Percentiles rank a stretch among this genome's conserved stretches.
phyloP scores from a whole-genome alignment of 2,797 vertebrate genomes.

The Cottoperca gobio region DNA sequence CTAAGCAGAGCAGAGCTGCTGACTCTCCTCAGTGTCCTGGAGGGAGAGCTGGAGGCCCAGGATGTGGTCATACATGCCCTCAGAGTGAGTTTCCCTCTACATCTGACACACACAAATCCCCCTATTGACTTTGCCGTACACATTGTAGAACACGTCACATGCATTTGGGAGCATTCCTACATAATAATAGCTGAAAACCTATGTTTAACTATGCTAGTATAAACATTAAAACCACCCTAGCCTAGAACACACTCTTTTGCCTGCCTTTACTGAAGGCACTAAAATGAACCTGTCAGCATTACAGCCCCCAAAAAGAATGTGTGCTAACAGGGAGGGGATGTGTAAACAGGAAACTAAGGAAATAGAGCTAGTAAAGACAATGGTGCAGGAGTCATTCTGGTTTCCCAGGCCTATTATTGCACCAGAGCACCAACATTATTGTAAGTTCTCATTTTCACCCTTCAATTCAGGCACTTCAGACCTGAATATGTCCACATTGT shows the following conservation, averaged over 20 bases:
- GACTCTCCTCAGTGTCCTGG: slow-evolving; percentile 96
- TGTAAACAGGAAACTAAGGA: slow-evolving; percentile 78
- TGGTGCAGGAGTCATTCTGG: slow-evolving; percentile 56
- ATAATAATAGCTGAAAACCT: too few species aligned
- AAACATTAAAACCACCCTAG: neutral
- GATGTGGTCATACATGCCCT: slow-evolving; percentile 97
- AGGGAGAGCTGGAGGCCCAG: slow-evolving; percentile 97
- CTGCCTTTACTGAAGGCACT: neutral
- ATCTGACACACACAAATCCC: slow-evolving; percentile 9
- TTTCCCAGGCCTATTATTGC: slow-evolving; percentile 45
- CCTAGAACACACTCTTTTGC: slow-evolving; percentile 1
- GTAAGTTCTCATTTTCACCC: neutral
- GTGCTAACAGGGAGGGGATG: slow-evolving; percentile 56
- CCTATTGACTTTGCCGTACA: neutral
- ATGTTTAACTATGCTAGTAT: too few species aligned
- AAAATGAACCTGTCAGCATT: slow-evolving; percentile 39
- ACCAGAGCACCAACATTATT: slow-evolving; percentile 17
- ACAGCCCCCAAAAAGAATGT: slow-evolving; percentile 64
- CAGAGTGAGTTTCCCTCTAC: slow-evolving; percentile 86
- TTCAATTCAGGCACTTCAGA: neutral
- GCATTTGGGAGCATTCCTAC: neutral
- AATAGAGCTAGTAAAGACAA: slow-evolving; percentile 71
- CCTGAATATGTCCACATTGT: neutral
- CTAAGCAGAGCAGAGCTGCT: slow-evolving; percentile 96
- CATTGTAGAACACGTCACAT: neutral